Percentiles rank a stretch among this genome's conserved stretches.
These are phyloP conservation scores for Manis pentadactyla DNA, from an alignment of 2,797 vertebrate genomes.

Conservation along the genomic window DNA sequence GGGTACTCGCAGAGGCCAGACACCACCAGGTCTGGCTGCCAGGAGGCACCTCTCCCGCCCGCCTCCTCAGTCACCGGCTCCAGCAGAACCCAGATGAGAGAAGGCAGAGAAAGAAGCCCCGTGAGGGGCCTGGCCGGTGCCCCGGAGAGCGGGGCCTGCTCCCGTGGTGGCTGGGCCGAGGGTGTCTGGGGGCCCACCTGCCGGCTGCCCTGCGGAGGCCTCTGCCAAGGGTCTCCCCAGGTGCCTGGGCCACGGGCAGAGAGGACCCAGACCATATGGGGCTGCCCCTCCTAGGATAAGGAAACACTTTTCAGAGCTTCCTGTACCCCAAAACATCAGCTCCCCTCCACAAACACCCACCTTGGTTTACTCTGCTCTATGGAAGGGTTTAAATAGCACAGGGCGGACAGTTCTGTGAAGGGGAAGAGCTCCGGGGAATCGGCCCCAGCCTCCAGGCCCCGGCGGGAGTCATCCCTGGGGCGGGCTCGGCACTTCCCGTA, in stretches of 20 bases:
- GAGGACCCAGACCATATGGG: accelerated
- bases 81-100: not conserved
- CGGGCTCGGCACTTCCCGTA: accelerated
- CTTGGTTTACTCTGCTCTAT: not conserved
- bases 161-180: not conserved
- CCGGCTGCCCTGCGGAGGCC: not conserved
- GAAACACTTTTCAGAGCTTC: not conserved
- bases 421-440: accelerated
- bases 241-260: too few relatives aligned
- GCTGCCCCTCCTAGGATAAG: not conserved
- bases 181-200: not conserved
- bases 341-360: not conserved
- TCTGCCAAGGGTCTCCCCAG: not conserved
- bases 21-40: accelerated
- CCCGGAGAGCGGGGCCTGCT: not conserved
- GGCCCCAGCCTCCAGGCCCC: not conserved
- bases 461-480: too few relatives aligned
- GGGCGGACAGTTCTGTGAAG: not conserved
- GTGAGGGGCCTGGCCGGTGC: not conserved
- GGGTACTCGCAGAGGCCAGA: accelerated
- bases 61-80: not conserved
- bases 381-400: accelerated
- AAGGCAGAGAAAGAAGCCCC: not conserved
- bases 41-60: not conserved
- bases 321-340: not conserved